These are phyloP conservation scores for Podarcis cretensis DNA, from an alignment of 2,113 vertebrate genomes.

Conservation along the genomic window DNA sequence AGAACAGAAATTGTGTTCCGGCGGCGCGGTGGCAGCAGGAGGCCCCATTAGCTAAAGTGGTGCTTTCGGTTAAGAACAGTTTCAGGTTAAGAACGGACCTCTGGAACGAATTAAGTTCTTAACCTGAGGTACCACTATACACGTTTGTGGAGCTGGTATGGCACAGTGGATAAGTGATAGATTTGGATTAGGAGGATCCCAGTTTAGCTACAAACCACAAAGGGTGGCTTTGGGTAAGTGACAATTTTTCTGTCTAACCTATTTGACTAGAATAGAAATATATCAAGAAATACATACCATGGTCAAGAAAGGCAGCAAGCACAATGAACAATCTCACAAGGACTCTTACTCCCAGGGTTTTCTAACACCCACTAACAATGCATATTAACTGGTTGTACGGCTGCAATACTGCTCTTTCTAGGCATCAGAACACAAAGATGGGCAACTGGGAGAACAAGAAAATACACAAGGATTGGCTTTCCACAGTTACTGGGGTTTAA, in stretches of 20 bases:
- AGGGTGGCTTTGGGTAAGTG: neutral
- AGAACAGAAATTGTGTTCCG: no score
- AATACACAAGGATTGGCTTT: neutral
- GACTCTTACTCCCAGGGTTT: neutral
- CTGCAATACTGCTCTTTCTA: neutral
- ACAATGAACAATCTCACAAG: neutral
- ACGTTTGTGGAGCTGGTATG: neutral
- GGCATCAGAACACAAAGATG: neutral
- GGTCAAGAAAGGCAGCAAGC: neutral
- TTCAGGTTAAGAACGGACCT: no score
- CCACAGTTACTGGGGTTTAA: no score
- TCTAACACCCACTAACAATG: neutral
- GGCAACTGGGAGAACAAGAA: neutral
- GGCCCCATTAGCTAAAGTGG: no score
- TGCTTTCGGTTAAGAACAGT: no score
- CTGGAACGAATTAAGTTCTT: no score
- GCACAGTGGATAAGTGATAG: neutral
- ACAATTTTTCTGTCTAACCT: neutral
- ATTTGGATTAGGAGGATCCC: neutral
- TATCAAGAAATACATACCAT: neutral
- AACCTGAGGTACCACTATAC: neutral
- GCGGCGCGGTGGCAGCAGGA: no score
- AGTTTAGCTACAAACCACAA: neutral
- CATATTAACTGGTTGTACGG: neutral
- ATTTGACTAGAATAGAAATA: neutral